Conservation (phyloP, 2,113 vertebrate species). For the Narcine bancroftii region DNA sequence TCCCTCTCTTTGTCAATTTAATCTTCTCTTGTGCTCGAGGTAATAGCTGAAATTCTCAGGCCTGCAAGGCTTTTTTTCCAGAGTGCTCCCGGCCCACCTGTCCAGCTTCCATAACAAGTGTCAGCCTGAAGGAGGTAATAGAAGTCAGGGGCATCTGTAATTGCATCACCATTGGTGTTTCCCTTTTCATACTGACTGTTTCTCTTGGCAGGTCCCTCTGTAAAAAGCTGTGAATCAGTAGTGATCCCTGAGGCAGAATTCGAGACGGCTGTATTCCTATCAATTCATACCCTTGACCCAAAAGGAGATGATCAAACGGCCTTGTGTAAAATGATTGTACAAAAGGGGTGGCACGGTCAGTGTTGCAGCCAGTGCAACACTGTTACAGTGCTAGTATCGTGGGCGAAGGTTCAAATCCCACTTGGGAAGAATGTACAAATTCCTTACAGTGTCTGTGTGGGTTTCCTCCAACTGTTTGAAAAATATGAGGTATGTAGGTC, state of each 20-base stretch:
- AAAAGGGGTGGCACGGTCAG: too few relatives aligned
- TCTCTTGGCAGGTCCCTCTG: background rate
- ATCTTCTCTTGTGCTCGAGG: background rate
- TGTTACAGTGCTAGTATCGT: too few relatives aligned
- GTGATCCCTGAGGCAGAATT: background rate
- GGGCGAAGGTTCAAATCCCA: too few relatives aligned
- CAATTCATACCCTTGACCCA: background rate
- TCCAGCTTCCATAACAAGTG: background rate
- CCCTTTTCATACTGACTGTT: background rate
- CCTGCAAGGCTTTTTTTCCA: background rate
- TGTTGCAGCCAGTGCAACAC: too few relatives aligned
- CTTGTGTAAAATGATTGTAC: too few relatives aligned
- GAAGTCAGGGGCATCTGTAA: too few relatives aligned
- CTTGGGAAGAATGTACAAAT: too few relatives aligned
- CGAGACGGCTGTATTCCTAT: background rate
- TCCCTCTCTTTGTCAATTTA: background rate
- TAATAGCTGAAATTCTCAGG: background rate
- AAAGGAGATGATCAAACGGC: background rate
- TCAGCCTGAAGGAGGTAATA: background rate
- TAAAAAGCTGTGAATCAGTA: background rate
- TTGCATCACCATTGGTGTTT: background rate
- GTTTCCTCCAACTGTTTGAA: too few relatives aligned
- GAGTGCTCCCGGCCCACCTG: background rate
- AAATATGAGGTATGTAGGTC: too few relatives aligned
- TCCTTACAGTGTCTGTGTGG: too few relatives aligned